Evolutionary conservation across 2,797 vertebrate species (phyloP), one percentile per base, ranked within the genome.

Genomic region (Acestrorhynchus altus): DNA sequence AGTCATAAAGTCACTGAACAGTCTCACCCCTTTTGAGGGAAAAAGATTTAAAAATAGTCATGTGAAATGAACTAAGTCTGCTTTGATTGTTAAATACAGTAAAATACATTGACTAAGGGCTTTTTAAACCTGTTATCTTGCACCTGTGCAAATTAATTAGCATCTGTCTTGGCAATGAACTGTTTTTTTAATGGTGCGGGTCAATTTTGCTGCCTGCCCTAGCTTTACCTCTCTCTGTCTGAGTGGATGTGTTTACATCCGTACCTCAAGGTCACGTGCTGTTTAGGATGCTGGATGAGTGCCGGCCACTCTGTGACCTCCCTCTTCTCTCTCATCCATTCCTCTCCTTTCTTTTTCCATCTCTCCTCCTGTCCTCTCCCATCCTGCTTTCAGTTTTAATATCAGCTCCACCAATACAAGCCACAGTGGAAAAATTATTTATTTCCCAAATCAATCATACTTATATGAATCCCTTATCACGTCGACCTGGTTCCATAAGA

Each of bases 361-460:
- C 81, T 81, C 74, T 68, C 87, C 79, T 82, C 61, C 82, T 83
- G 60, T 76, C 65, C 71, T 63, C 71, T 69, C 72, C 64, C 24
- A 63, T 77, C 42, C 67, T 76, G 73, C 70, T 83, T 85, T 87
- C 71, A 68, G 68, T 57, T 86, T 84, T 85, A 86, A 89, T 90
- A 88, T 88, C 83, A 72, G 86, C 81, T 83, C 76, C 82, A 78
- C 78, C 77, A 83, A 88, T 87, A 87, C 65, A 83, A 83, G 86
- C 80, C 81, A 82, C 83, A 76, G 78, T 78, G 77, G 87, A 84
- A 77, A 88, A 90, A 90, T 90, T 84, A 90, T 86, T 90, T 85
- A 83, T 89, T 91, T 91, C 83, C 75, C 72, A 87, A 91, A 91
- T 92, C 89, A 92, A 87, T 91, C 88, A 87, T 85, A 86, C 83